These are phyloP conservation scores for Coccyzus lansbergi DNA, from an alignment of 2,797 vertebrate genomes.

Conservation along the genomic window DNA sequence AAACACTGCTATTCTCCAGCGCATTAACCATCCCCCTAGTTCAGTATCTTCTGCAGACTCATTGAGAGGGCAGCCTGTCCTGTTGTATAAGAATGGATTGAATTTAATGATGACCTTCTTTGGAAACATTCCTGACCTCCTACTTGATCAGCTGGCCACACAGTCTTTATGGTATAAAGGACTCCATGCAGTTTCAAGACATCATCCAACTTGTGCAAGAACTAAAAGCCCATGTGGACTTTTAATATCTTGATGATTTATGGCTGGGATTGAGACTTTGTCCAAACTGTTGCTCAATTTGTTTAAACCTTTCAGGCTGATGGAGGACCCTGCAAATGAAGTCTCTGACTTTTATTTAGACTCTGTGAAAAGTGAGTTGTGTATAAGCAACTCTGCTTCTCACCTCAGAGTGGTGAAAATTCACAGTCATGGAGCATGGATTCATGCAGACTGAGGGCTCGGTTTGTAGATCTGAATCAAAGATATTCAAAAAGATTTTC, in stretches of 20 bases:
- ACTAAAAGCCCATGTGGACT: not conserved
- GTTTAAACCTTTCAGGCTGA: constrained; percentile 31
- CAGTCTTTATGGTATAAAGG: not conserved
- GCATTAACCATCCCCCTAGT: not conserved
- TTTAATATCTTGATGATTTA: constrained; percentile 32
- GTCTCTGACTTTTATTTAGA: constrained; percentile 13
- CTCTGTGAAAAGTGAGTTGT: not conserved
- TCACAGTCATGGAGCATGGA: not conserved
- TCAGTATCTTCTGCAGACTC: not conserved
- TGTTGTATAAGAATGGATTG: not conserved
- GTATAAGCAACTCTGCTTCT: not conserved
- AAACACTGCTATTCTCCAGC: not conserved
- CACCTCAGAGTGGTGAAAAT: not conserved
- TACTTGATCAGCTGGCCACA: not conserved
- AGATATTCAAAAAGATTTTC: not conserved
- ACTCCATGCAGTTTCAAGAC: not conserved
- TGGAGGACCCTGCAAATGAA: constrained; percentile 1
- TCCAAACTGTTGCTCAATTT: constrained; percentile 20
- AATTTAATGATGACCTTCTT: not conserved
- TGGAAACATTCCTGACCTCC: not conserved
- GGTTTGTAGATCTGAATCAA: not conserved
- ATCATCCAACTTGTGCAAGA: not conserved
- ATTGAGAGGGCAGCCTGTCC: not conserved
- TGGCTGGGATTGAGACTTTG: not conserved
- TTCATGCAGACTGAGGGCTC: not conserved